A percentile compares a stretch with the other conserved stretches of the same genome.
phyloP scores from a whole-genome alignment of 23 tunicate genomes.

The Clavelina lepadiformis region DNA sequence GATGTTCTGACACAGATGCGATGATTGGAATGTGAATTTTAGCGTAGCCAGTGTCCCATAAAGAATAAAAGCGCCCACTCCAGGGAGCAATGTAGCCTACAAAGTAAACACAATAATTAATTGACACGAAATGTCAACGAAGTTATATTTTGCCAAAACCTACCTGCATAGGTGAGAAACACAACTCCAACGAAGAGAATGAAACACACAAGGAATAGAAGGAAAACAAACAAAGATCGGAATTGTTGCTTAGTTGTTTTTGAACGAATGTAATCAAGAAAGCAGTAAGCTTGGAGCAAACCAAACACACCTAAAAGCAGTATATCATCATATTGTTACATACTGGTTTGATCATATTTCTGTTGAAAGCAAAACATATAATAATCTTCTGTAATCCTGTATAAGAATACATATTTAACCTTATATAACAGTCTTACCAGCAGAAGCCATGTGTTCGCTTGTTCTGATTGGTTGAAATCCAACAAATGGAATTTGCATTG shows the following conservation, averaged over 20 bases:
- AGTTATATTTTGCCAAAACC: no score
- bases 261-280: conserved; percentile 81
- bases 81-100: conserved; percentile 98
- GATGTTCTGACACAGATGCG: conserved; percentile 98
- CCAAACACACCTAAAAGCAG: conserved; percentile 62
- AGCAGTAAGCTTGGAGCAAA: conserved; percentile 85
- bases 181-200: conserved; percentile 59
- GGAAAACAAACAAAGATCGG: conserved; percentile 52
- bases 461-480: conserved; percentile 99
- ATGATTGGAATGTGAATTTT: conserved; percentile 98
- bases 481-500: conserved; percentile 99
- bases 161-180: conserved; percentile 82
- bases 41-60: conserved; percentile 99
- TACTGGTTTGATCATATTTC: background rate
- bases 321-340: background rate
- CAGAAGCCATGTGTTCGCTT: conserved; percentile 99
- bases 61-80: conserved; percentile 98
- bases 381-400: background rate
- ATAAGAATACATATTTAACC: background rate
- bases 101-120: no score
- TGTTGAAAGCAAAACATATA: no score
- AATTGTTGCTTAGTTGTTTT: conserved; percentile 72
- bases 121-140: no score
- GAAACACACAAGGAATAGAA: conserved; percentile 43
- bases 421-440: conserved; percentile 35